A percentile compares a stretch with the other conserved stretches of the same genome.
Conservation (phyloP, 2,113 vertebrate genomes). For the Halichoerus grypus region DNA sequence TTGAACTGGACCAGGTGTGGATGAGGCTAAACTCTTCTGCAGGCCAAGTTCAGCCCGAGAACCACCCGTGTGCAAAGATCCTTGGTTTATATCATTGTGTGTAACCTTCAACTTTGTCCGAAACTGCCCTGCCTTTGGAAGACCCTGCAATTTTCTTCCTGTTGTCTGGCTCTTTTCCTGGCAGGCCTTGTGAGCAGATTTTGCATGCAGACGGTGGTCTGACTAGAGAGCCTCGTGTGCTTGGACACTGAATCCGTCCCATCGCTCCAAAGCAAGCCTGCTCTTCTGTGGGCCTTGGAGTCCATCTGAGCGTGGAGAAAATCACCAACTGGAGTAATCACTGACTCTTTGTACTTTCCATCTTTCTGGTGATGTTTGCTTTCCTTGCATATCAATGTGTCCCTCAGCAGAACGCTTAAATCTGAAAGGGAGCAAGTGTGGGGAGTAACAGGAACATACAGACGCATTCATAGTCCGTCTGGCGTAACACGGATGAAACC, state of each 20-base stretch:
- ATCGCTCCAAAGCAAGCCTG: background rate
- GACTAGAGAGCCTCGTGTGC: accelerated
- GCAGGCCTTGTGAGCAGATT: background rate
- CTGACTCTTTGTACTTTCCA: conserved; percentile 47
- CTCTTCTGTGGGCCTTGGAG: background rate
- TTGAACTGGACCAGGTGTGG: background rate
- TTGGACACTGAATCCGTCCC: background rate
- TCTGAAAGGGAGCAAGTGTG: background rate
- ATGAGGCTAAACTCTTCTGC: background rate
- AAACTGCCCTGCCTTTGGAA: background rate
- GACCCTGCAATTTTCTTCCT: background rate
- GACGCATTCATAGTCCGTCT: background rate
- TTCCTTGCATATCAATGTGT: conserved; percentile 68
- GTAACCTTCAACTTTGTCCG: background rate
- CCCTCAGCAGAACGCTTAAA: conserved; percentile 23
- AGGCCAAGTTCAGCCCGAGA: background rate
- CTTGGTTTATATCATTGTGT: background rate
- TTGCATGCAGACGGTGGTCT: background rate
- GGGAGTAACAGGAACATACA: background rate
- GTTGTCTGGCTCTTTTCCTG: background rate
- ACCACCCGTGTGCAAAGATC: background rate
- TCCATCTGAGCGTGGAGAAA: background rate
- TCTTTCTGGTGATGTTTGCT: conserved; percentile 70
- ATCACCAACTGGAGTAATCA: conserved; percentile 8
- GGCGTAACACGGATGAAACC: conserved; percentile 10